Evolutionary conservation across 2,113 vertebrate genomes (phyloP).

Genomic region (Delphinapterus leucas): DNA sequence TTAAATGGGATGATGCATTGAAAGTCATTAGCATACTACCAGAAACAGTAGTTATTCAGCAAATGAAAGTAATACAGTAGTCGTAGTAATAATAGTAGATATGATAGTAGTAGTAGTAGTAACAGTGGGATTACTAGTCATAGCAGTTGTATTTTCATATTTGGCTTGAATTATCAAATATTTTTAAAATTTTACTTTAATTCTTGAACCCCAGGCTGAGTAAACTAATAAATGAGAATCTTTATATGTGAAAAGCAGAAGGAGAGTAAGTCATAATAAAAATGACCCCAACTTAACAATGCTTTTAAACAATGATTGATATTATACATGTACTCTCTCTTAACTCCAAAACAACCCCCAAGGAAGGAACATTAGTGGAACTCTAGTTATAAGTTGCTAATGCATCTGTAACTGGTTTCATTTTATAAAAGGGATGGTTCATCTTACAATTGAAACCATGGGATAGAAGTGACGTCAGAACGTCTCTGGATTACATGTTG

Average conservation of each 20-base stretch:
- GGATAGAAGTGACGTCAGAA: not conserved
- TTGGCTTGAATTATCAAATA: not conserved
- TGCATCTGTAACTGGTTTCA: not conserved
- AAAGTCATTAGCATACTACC: not conserved
- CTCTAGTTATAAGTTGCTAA: not conserved
- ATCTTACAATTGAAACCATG: not conserved
- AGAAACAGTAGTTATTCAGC: not conserved
- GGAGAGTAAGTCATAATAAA: not conserved
- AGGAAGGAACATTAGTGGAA: not conserved
- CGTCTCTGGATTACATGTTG: not conserved
- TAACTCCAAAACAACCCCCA: not conserved
- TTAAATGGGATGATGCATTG: not conserved
- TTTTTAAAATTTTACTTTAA: not conserved
- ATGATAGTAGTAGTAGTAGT: fast-evolving
- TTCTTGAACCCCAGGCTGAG: not conserved
- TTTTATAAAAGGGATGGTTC: not conserved
- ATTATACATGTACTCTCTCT: not conserved
- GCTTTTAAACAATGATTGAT: not conserved
- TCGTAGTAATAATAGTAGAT: not conserved
- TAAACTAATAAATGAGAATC: not conserved
- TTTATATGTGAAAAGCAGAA: not conserved
- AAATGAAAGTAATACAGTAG: not conserved
- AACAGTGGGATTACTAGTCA: not conserved
- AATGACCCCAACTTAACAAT: not conserved
- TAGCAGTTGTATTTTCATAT: not conserved